Base-by-base conservation (phyloP, 1,140 invertebrate species). In the Drosophila chauvacae region DNA sequence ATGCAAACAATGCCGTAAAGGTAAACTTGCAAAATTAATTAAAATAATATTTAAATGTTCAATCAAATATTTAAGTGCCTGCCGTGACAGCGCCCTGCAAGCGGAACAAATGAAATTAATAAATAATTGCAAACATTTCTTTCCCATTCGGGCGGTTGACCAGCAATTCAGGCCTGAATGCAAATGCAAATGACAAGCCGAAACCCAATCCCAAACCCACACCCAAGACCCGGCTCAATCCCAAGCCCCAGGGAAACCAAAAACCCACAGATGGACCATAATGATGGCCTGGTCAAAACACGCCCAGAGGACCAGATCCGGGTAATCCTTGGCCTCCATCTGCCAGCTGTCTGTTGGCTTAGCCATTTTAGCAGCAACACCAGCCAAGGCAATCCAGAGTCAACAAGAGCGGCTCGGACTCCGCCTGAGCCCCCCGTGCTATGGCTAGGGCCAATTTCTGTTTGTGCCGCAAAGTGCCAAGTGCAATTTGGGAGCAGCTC, bases 21-120 rank as follows among this genome's bases (percentile, higher is more conserved):
- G 78, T 59, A 72, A 82, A 58, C 70, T 78, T 72, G 50, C 58
- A 90, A 88, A 90, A 90, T 87, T 84, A 87, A 84, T 87, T 90
- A 75, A 80, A 88, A 77, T 73, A 51, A 83, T 78, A 78, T 80
- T 63, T 80, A 83, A 87, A 82, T 71, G 60, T 45, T 64, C 64
- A 66, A 88, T 88, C 62, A 87, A 77, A 80, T 80, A 84, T 84
- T 84, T 79, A 84, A 79, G 64, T 69, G 28, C 47, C 33, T 4
- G 30, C 28, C 53, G 23, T 48, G 64, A 48, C 68, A 71, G 44
- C 16, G 23, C 10, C 9, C 14, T n/a, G 51, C 30, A 35, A 51
- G 37, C 50, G 58, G 35, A 33, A 45, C 75, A 79, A 72, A 73
- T 79, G 56, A 72, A 72, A 72, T 79, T 72, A 79, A 79, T 79